A percentile compares a stretch with the other conserved stretches of the same genome.
These are phyloP conservation scores for Ispidina picta DNA, from an alignment of 2,797 vertebrate species.

Conservation along the genomic window DNA sequence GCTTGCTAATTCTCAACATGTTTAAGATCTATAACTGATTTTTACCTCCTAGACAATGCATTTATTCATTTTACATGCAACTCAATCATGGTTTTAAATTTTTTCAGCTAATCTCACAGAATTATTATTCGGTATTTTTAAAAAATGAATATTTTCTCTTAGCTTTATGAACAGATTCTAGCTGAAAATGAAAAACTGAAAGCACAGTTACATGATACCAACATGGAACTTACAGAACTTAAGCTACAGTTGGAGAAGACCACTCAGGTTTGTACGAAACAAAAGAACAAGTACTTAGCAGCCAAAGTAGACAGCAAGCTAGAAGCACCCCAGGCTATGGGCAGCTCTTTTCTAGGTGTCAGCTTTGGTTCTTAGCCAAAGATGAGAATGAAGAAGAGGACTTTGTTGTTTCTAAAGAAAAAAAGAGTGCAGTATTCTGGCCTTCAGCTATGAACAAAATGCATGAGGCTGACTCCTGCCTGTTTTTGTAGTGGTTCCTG, in stretches of 20 bases:
- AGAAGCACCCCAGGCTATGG: background rate
- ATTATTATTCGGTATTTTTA: background rate
- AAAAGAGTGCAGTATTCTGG: background rate
- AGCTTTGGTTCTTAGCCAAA: background rate
- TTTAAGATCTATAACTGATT: background rate
- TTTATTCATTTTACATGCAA: background rate
- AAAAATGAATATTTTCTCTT: conserved; percentile 32
- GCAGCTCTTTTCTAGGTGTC: background rate
- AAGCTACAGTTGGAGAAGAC: conserved; percentile 98
- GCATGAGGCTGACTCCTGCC: background rate
- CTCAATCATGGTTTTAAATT: background rate
- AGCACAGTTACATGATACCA: conserved; percentile 95
- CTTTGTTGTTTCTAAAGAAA: background rate
- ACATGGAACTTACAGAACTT: conserved; percentile 92
- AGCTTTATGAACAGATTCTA: conserved; percentile 98
- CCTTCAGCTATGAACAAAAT: background rate
- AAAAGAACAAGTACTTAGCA: background rate
- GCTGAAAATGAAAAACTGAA: conserved; percentile 98
- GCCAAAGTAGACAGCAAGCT: background rate
- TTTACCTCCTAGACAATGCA: background rate
- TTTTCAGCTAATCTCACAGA: background rate
- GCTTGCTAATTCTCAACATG: background rate
- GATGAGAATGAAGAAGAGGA: background rate
- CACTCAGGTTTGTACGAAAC: conserved; percentile 88
- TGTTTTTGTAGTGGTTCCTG: background rate